Percentiles rank a stretch among this genome's conserved stretches.
phyloP scores from a whole-genome alignment of 2,888 invertebrate species.

The Merodon equestris region DNA sequence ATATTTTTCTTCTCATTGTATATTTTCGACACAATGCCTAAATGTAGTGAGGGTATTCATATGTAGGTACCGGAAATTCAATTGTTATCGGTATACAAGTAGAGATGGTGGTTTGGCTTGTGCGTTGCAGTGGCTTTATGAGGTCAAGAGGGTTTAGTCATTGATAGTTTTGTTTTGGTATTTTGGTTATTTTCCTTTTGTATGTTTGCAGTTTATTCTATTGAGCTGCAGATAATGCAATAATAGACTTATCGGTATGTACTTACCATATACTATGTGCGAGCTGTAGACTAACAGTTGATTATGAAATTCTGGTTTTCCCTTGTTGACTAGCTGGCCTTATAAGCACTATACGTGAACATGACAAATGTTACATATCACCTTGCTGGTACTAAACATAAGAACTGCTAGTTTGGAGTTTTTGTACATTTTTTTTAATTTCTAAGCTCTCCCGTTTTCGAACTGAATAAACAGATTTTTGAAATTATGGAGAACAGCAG shows the following conservation, averaged over 20 bases:
- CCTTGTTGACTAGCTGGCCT: too few relatives aligned
- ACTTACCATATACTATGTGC: too few relatives aligned
- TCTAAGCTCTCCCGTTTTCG: too few relatives aligned
- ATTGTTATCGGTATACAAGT: slow-evolving; percentile 42
- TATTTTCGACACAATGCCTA: slow-evolving; percentile 4
- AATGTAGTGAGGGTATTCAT: neutral
- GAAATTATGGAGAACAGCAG: too few relatives aligned
- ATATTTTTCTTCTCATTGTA: neutral
- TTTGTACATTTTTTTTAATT: too few relatives aligned
- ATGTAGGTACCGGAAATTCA: slow-evolving; percentile 55
- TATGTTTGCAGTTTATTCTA: slow-evolving; percentile 43
- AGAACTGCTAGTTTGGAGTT: too few relatives aligned
- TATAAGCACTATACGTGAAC: too few relatives aligned
- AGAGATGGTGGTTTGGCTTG: slow-evolving; percentile 49
- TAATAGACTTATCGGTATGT: too few relatives aligned
- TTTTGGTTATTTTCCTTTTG: slow-evolving; percentile 17
- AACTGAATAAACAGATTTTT: too few relatives aligned
- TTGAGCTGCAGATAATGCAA: slow-evolving; percentile 1
- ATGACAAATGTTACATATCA: too few relatives aligned
- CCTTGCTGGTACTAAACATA: too few relatives aligned
- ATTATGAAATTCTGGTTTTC: slow-evolving; percentile 23
- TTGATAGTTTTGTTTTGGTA: slow-evolving; percentile 8
- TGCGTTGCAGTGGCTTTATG: slow-evolving; percentile 35
- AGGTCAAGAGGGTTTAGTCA: slow-evolving; percentile 40
- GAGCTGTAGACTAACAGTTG: too few relatives aligned